phyloP scores from a whole-genome alignment of 2,888 invertebrate species.

The Linnaemya vulpina region DNA sequence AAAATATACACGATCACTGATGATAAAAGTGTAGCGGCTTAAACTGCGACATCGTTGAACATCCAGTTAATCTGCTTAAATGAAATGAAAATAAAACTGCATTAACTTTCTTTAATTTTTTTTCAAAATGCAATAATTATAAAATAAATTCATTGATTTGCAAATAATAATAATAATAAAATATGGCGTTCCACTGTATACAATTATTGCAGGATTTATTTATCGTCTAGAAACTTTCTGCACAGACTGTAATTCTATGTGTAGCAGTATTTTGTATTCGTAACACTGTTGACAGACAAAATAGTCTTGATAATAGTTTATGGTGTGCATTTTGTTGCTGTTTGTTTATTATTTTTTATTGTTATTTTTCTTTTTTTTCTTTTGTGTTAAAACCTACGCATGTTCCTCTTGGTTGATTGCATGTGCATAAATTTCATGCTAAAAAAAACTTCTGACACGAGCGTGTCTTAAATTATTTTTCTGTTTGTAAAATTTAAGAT shows the following conservation, averaged over 20 bases:
- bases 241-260: not conserved
- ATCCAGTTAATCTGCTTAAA: too few relatives aligned
- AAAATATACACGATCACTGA: too few relatives aligned
- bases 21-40: too few relatives aligned
- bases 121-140: too few relatives aligned
- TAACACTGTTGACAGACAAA: slow-evolving; percentile 14
- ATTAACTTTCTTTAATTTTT: too few relatives aligned
- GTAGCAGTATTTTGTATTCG: not conserved
- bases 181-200: too few relatives aligned
- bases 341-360: too few relatives aligned
- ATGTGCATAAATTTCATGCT: slow-evolving; percentile 30
- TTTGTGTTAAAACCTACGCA: slow-evolving; percentile 46
- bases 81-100: too few relatives aligned
- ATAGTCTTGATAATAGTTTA: slow-evolving; percentile 9
- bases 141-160: too few relatives aligned
- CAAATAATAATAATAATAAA: too few relatives aligned
- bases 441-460: slow-evolving; percentile 1
- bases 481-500: not conserved
- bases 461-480: not conserved
- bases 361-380: too few relatives aligned
- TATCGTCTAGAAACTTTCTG: not conserved
- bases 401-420: slow-evolving; percentile 13
- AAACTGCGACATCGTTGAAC: too few relatives aligned
- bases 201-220: not conserved
- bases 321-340: slow-evolving; percentile 1